These are phyloP conservation scores for Chesias legatella DNA, from an alignment of 2,888 invertebrate genomes.

Conservation along the genomic window DNA sequence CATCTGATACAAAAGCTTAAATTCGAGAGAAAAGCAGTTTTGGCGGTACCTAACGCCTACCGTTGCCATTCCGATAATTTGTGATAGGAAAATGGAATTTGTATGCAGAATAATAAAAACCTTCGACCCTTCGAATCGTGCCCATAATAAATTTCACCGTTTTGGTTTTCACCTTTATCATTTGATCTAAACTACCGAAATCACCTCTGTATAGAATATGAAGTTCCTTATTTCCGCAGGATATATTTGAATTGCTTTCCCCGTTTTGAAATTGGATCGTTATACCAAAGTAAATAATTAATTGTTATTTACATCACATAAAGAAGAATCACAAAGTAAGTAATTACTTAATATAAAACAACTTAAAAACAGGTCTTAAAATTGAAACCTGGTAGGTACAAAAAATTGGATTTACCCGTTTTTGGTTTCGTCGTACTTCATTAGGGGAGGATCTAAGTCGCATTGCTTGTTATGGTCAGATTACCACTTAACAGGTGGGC, in stretches of 20 bases:
- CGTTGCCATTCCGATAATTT: slow-evolving; percentile 68
- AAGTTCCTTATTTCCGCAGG: slow-evolving; percentile 14
- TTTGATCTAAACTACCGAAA: slow-evolving; percentile 46
- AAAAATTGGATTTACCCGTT: no score
- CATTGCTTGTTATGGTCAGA: no score
- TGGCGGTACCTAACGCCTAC: slow-evolving; percentile 63
- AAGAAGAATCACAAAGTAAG: no score
- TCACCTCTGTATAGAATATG: slow-evolving; percentile 30
- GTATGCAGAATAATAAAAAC: slow-evolving; percentile 76
- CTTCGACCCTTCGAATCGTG: slow-evolving; percentile 64
- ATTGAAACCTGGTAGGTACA: no score
- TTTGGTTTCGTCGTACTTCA: no score
- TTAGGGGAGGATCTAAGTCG: no score
- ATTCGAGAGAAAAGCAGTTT: slow-evolving; percentile 59
- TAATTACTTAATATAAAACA: no score
- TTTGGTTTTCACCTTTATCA: slow-evolving; percentile 48
- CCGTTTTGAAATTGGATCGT: slow-evolving; percentile 3
- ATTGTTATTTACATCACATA: no score
- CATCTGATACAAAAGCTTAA: slow-evolving; percentile 37
- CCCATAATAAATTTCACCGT: slow-evolving; percentile 65
- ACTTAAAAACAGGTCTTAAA: no score
- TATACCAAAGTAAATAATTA: no score
- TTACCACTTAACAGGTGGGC: no score
- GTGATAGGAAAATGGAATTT: slow-evolving; percentile 74
- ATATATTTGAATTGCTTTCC: slow-evolving; percentile 16